Evolutionary conservation across 2,888 invertebrate genomes (phyloP).

Genomic region (Pterostichus niger): DNA sequence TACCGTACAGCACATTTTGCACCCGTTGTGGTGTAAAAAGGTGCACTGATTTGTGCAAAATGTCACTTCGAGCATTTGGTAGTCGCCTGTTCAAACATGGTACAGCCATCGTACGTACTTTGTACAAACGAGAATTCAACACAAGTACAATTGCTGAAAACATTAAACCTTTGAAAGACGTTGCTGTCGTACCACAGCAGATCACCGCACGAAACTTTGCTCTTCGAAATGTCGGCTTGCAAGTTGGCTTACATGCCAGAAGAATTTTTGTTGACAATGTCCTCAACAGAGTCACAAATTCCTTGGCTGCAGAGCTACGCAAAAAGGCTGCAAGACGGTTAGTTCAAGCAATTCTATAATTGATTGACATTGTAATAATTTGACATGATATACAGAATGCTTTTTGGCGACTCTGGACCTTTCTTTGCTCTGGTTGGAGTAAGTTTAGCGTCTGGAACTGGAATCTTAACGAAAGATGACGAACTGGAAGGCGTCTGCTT

Average conservation of each 20-base stretch:
- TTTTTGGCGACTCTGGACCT: constrained; percentile 85
- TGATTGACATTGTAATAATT: not conserved
- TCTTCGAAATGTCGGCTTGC: constrained; percentile 77
- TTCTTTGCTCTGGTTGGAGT: constrained; percentile 88
- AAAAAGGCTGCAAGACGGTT: constrained; percentile 82
- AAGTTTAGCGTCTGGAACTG: constrained; percentile 86
- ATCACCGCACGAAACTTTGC: constrained; percentile 73
- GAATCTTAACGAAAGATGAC: constrained; percentile 87
- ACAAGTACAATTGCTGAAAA: constrained; percentile 77
- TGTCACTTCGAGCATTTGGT: constrained; percentile 81
- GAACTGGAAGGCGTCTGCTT: constrained; percentile 88
- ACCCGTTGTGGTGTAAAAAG: constrained; percentile 26
- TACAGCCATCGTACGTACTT: constrained; percentile 79
- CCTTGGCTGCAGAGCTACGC: constrained; percentile 82
- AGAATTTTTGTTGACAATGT: constrained; percentile 85
- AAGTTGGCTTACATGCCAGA: constrained; percentile 82
- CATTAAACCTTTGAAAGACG: constrained; percentile 72
- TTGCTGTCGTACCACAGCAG: constrained; percentile 70
- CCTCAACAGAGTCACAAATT: constrained; percentile 84
- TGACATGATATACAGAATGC: constrained; percentile 77
- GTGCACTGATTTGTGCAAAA: constrained; percentile 72
- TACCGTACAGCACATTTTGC: constrained; percentile 6
- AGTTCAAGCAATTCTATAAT: not conserved
- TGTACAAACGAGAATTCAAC: constrained; percentile 79
- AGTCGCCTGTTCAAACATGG: constrained; percentile 82